Base-by-base conservation (phyloP, 2,797 vertebrate species). In the Myoxocephalus aenaeus region DNA sequence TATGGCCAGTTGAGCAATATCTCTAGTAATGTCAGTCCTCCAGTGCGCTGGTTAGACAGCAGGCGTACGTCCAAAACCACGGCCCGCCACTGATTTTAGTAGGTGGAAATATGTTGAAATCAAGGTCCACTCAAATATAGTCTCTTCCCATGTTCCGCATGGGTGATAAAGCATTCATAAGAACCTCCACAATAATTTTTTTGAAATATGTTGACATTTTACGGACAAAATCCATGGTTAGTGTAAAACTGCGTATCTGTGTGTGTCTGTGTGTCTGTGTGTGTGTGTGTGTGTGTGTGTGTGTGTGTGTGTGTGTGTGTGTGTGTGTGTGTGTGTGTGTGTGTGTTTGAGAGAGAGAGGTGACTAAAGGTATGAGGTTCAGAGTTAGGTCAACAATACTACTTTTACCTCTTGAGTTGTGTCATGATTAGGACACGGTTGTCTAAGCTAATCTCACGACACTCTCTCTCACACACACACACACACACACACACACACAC, bases 321-420 rank as follows among this genome's bases (percentile, higher is more conserved):
- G 59, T 57, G 54, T 77, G 59, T 54, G 68, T 69, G 68, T 58
- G 61, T 68, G 62, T 54, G 71, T 63, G 42, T 62, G 61, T 63
- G 65, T 56, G 48, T 22, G 38, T 61, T 48, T 32, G 48, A 22
- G 65, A 25, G 44, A 3, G 6, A 5, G 66, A 11, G 42, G 8
- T 50, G 25, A 63, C 25, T 9, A 27, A 46, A 73, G n/a, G 40
- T 38, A 63, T 75, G 25, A 58, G 59, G 61, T 59, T 76, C 57
- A 76, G 58, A 71, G 86, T 82, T 54, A 59, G 84, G 77, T 82
- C 77, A 67, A 44, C 63, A 64, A 36, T 13, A 38, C 4, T 75
- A 68, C 70, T 72, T 86, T 86, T 82, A 77, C 63, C 67, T 80
- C 68, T 66, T 73, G 66, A 77, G 65, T 51, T 75, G 56, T 84